These are phyloP conservation scores for Ecliptopera silaceata DNA, from an alignment of 2,888 invertebrate species.

Conservation along the genomic window DNA sequence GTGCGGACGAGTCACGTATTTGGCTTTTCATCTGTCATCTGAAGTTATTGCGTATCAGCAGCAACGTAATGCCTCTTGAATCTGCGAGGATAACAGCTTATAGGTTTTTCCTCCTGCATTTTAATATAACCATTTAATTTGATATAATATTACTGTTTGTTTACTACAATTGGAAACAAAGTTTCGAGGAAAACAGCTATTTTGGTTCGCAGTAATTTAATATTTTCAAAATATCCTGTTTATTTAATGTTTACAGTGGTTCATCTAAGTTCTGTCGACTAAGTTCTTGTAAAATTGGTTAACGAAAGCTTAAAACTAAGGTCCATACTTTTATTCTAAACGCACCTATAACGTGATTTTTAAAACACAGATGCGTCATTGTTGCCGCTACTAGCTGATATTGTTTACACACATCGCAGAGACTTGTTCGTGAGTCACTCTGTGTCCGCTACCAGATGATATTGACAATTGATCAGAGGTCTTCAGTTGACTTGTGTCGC, in stretches of 20 bases:
- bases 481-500: conserved; percentile 59
- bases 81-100: conserved; percentile 51
- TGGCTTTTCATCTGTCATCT: conserved; percentile 45
- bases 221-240: neutral
- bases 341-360: conserved; percentile 60
- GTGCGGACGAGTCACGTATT: conserved; percentile 65
- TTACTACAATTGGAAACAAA: neutral
- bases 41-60: conserved; percentile 42
- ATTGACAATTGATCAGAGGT: conserved; percentile 56
- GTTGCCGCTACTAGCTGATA: conserved; percentile 56
- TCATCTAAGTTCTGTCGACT: conserved; percentile 6
- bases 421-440: conserved; percentile 71
- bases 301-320: conserved; percentile 41
- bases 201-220: neutral
- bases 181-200: neutral
- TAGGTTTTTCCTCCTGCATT: conserved; percentile 48
- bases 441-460: conserved; percentile 64
- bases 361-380: conserved; percentile 67
- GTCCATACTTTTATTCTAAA: conserved; percentile 47
- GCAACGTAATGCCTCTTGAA: conserved; percentile 37
- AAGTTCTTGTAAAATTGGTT: conserved; percentile 16
- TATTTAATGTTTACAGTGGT: conserved; percentile 14
- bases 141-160: neutral
- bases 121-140: conserved; percentile 17
- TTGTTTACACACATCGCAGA: conserved; percentile 69